phyloP scores from a whole-genome alignment of 1,140 invertebrate species.

The Apocrypta bakeri region DNA sequence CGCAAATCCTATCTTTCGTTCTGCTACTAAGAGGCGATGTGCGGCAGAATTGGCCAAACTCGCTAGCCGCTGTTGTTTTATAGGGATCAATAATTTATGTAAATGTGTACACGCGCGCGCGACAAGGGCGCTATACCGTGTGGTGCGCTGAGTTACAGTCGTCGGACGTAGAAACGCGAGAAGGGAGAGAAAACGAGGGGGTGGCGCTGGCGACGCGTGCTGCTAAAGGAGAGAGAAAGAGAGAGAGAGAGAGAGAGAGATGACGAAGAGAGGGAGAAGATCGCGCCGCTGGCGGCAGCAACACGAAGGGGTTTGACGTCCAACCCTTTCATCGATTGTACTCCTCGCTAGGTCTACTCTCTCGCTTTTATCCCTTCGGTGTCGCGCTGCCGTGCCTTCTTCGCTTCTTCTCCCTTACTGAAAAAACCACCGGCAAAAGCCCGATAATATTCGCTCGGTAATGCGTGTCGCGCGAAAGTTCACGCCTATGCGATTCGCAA shows the following conservation, averaged over 20 bases:
- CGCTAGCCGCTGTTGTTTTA: conserved; percentile 62
- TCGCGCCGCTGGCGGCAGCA: conserved; percentile 57
- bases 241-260: conserved; percentile 52
- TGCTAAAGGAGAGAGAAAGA: conserved; percentile 49
- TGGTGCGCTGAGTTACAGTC: conserved; percentile 73
- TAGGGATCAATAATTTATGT: conserved; percentile 76
- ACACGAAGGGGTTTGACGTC: conserved; percentile 72
- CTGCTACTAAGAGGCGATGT: conserved; percentile 49
- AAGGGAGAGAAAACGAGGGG: conserved; percentile 61
- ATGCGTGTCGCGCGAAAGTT: conserved; percentile 24
- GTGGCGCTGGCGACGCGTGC: conserved; percentile 57
- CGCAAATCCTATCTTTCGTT: conserved; percentile 44
- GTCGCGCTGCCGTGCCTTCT: conserved; percentile 45
- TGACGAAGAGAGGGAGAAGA: conserved; percentile 60
- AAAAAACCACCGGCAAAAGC: conserved; percentile 69
- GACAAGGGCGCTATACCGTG: conserved; percentile 71
- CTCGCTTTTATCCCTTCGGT: conserved; percentile 68
- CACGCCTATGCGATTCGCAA: conserved; percentile 1
- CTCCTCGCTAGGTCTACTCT: conserved; percentile 63
- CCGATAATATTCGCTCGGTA: conserved; percentile 57
- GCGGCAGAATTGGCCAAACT: conserved; percentile 69
- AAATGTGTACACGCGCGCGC: conserved; percentile 73
- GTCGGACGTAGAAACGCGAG: conserved; percentile 54
- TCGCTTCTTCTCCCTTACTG: conserved; percentile 33
- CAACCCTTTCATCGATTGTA: conserved; percentile 74